These are phyloP conservation scores for Hypercompe scribonia DNA, from an alignment of 2,888 invertebrate genomes.

Conservation along the genomic window DNA sequence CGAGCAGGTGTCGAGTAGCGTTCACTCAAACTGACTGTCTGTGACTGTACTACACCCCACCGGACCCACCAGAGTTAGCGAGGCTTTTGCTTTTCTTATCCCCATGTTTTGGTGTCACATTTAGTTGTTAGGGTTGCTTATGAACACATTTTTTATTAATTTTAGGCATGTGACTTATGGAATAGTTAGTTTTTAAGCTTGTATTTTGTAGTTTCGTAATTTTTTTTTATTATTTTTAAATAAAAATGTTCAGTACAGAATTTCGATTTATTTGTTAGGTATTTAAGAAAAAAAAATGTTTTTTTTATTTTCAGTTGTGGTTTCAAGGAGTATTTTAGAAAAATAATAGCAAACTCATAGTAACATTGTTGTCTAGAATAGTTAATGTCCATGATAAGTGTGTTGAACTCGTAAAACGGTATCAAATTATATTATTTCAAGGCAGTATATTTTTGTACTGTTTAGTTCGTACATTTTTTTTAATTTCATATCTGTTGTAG, in stretches of 20 bases:
- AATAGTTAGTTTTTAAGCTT: not conserved
- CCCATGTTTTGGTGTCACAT: slow-evolving; percentile 19
- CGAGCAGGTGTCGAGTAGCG: slow-evolving; percentile 61
- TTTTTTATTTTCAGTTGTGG: not conserved
- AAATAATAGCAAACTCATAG: not conserved
- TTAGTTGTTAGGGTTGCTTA: slow-evolving; percentile 1
- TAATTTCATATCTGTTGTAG: not conserved
- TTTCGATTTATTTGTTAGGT: not conserved
- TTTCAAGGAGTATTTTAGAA: not conserved
- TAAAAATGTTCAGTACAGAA: not conserved
- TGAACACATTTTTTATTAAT: not conserved
- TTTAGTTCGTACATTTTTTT: not conserved
- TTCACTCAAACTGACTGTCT: slow-evolving; percentile 58
- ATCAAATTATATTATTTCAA: not conserved
- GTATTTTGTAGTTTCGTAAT: not conserved
- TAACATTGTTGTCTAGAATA: not conserved
- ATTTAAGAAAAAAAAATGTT: not conserved
- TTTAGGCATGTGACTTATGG: not conserved
- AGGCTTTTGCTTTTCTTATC: slow-evolving; percentile 21
- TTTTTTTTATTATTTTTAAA: not conserved
- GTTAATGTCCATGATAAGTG: not conserved
- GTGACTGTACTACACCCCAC: slow-evolving; percentile 19
- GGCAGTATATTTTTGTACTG: not conserved
- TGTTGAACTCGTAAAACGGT: not conserved
- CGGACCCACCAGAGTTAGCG: slow-evolving; percentile 3